phyloP scores from a whole-genome alignment of 2,888 invertebrate genomes.

The Candidula unifasciata region DNA sequence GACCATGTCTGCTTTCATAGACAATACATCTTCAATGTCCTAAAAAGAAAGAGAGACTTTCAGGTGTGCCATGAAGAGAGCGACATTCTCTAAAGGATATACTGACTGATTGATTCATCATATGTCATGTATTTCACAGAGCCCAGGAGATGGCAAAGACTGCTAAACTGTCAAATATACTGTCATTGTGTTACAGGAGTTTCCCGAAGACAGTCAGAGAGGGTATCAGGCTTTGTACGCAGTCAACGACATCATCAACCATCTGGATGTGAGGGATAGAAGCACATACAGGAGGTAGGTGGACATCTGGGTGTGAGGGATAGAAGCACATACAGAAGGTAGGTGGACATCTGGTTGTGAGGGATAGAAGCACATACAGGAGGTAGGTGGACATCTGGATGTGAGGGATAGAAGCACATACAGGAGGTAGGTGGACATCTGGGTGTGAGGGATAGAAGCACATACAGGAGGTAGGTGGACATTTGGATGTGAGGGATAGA shows the following conservation, averaged over 20 bases:
- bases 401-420: slow-evolving; percentile 64
- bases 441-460: too few relatives aligned
- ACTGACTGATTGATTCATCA: too few relatives aligned
- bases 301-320: slow-evolving; percentile 62
- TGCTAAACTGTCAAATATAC: too few relatives aligned
- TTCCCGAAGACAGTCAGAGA: slow-evolving; percentile 76
- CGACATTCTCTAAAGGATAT: too few relatives aligned
- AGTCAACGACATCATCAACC: slow-evolving; percentile 79
- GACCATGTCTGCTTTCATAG: too few relatives aligned
- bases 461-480: slow-evolving; percentile 78
- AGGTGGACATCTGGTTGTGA: too few relatives aligned
- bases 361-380: slow-evolving; percentile 61
- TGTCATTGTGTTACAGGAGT: slow-evolving; percentile 57
- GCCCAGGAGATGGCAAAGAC: slow-evolving; percentile 69
- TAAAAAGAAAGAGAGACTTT: too few relatives aligned
- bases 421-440: too few relatives aligned
- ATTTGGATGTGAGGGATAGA: slow-evolving; percentile 69
- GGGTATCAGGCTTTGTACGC: slow-evolving; percentile 79
- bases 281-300: slow-evolving; percentile 64
- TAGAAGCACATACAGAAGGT: slow-evolving; percentile 58
- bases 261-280: slow-evolving; percentile 69
- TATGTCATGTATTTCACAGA: slow-evolving; percentile 58
- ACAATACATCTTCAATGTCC: too few relatives aligned
- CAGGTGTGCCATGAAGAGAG: too few relatives aligned
- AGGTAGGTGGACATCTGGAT: slow-evolving; percentile 78